Evolutionary conservation across 2,113 vertebrate genomes (phyloP).

Genomic region (Brachirus orientalis): DNA sequence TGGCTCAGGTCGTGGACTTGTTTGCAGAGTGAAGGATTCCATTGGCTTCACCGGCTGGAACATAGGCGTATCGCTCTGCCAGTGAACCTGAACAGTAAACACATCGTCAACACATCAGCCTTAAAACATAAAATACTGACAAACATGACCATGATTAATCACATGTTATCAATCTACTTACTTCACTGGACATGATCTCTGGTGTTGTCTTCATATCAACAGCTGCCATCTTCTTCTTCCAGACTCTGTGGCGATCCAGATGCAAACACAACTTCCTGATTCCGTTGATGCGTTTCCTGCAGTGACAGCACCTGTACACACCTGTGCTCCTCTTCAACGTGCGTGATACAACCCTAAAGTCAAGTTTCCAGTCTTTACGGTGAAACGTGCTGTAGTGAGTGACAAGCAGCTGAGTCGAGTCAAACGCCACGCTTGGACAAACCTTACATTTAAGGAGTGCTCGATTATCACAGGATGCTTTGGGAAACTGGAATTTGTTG

Average conservation of each 20-base stretch:
- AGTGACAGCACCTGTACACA: conserved; percentile 87
- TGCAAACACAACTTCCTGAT: conserved; percentile 83
- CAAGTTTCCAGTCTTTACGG: conserved; percentile 81
- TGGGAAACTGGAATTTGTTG: conserved; percentile 42
- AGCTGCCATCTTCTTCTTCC: conserved; percentile 74
- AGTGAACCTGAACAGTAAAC: conserved; percentile 28
- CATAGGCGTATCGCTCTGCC: conserved; percentile 4
- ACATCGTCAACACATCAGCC: neutral
- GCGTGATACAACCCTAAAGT: conserved; percentile 83
- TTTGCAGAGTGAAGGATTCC: neutral
- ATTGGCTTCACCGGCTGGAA: neutral
- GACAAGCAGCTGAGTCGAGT: conserved; percentile 83
- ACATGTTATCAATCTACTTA: conserved; percentile 41
- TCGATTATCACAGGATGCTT: conserved; percentile 69
- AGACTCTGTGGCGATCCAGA: conserved; percentile 86
- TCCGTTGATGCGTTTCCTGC: conserved; percentile 82
- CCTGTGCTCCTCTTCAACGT: conserved; percentile 62
- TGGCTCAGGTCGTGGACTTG: neutral
- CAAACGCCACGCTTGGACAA: conserved; percentile 85
- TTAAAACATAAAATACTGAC: neutral
- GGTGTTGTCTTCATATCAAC: neutral
- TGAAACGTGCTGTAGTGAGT: conserved; percentile 89
- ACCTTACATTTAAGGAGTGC: conserved; percentile 83
- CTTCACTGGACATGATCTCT: conserved; percentile 77
- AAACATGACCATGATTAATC: neutral